Conservation (phyloP, 92 coral and sea anemone species). For the Desmophyllum pertusum region DNA sequence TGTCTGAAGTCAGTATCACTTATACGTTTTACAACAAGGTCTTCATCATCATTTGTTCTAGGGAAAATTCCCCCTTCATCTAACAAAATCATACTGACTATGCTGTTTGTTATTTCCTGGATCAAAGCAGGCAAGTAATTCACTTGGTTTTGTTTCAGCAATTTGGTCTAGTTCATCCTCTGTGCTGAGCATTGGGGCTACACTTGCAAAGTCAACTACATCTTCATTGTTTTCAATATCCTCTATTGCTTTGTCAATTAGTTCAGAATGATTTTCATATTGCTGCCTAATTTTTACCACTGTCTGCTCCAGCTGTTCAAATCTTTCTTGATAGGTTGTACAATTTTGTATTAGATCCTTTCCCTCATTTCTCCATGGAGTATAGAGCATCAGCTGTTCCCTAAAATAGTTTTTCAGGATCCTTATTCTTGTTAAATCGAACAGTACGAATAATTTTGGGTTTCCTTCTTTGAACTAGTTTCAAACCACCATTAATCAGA, state of each 20-base stretch:
- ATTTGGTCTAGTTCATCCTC: slow-evolving; percentile 53
- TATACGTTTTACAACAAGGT: slow-evolving; percentile 23
- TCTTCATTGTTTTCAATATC: slow-evolving; percentile 43
- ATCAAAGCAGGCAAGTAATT: slow-evolving; percentile 44
- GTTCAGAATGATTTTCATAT: slow-evolving; percentile 58
- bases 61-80: slow-evolving; percentile 38
- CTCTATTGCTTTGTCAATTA: slow-evolving; percentile 61
- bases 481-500: slow-evolving; percentile 63
- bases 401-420: slow-evolving; percentile 53
- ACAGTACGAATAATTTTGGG: slow-evolving; percentile 73
- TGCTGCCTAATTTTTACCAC: slow-evolving; percentile 46
- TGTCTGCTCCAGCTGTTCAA: slow-evolving; percentile 47
- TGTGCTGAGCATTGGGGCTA: slow-evolving; percentile 61
- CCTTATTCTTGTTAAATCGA: slow-evolving; percentile 60
- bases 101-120: slow-evolving; percentile 39
- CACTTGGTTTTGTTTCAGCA: slow-evolving; percentile 50
- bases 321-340: slow-evolving; percentile 59
- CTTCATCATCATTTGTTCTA: slow-evolving; percentile 36
- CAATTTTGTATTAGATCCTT: slow-evolving; percentile 46
- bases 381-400: slow-evolving; percentile 72
- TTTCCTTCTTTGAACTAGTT: slow-evolving; percentile 50
- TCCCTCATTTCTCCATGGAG: slow-evolving; percentile 60
- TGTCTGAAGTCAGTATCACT: neutral
- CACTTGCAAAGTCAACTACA: slow-evolving; percentile 41
- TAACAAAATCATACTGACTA: slow-evolving; percentile 33